phyloP scores from a whole-genome alignment of 2,888 invertebrate species.

The Caenorhabditis uteleia region DNA sequence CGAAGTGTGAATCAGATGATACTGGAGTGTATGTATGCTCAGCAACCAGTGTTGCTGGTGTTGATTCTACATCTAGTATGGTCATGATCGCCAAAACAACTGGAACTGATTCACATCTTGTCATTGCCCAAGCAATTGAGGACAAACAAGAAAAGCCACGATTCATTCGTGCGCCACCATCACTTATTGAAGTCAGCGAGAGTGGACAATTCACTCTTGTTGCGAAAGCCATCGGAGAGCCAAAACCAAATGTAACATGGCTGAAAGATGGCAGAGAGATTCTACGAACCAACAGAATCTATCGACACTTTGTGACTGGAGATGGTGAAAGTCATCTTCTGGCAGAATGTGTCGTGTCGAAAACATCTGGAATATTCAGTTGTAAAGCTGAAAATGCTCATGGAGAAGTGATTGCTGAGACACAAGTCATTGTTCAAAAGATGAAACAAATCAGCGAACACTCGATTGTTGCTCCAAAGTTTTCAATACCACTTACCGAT shows the following conservation, averaged over 20 bases:
- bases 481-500: conserved; percentile 49
- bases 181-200: conserved; percentile 55
- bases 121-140: conserved; percentile 51
- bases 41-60: conserved; percentile 47
- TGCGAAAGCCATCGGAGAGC: conserved; percentile 57
- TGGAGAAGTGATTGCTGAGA: conserved; percentile 63
- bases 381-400: conserved; percentile 71
- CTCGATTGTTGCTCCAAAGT: conserved; percentile 46
- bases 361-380: conserved; percentile 71
- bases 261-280: conserved; percentile 62
- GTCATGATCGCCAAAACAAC: conserved; percentile 57
- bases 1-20: conserved; percentile 49
- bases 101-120: conserved; percentile 61
- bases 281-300: conserved; percentile 50
- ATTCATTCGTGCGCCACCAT: conserved; percentile 57
- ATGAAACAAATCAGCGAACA: conserved; percentile 20
- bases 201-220: conserved; percentile 54
- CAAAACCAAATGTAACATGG: conserved; percentile 61
- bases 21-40: conserved; percentile 62
- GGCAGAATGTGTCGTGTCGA: conserved; percentile 58
- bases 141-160: conserved; percentile 43
- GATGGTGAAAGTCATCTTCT: conserved; percentile 57
- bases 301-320: conserved; percentile 52
- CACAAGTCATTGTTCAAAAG: conserved; percentile 48
- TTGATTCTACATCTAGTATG: conserved; percentile 55